Evolutionary conservation across 1,140 invertebrate species (phyloP).

Genomic region (Ganaspis sp.): DNA sequence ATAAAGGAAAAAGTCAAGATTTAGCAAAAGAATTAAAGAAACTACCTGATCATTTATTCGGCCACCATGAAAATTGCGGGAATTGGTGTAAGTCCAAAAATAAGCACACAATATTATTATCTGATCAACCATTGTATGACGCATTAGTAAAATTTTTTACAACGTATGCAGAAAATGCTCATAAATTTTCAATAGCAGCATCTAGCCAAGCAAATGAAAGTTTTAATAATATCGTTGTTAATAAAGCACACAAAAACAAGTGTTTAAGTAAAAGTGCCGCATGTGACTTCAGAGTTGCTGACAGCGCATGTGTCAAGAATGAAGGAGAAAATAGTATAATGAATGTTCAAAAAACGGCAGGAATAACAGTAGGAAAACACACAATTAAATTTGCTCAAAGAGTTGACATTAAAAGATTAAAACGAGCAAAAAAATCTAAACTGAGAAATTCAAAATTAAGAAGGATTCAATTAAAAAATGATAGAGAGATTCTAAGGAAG

Average conservation of each 20-base stretch:
- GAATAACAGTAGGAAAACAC: conserved; percentile 32
- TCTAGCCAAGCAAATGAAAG: conserved; percentile 42
- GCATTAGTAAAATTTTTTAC: conserved; percentile 19
- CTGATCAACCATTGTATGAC: conserved; percentile 17
- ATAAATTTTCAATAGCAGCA: conserved; percentile 40
- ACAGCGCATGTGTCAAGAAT: conserved; percentile 40
- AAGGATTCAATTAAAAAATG: not conserved
- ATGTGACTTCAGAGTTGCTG: conserved; percentile 48
- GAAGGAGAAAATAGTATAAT: conserved; percentile 27
- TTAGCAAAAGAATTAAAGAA: conserved; percentile 36
- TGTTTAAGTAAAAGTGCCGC: conserved; percentile 45
- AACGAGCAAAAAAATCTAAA: conserved; percentile 35
- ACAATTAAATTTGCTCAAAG: conserved; percentile 32
- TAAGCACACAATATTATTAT: conserved; percentile 36
- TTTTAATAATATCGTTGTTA: conserved; percentile 42
- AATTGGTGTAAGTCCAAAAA: conserved; percentile 42
- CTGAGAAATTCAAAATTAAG: conserved; percentile 34
- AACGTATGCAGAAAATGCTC: conserved; percentile 37
- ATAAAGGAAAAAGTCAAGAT: conserved; percentile 40
- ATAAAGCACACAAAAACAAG: conserved; percentile 46
- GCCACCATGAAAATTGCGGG: conserved; percentile 48
- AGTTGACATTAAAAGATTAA: conserved; percentile 5
- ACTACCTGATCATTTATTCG: conserved; percentile 49
- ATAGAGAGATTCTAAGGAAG: conserved; percentile 30
- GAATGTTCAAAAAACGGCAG: conserved; percentile 36